phyloP scores from a whole-genome alignment of 2,113 vertebrate species.

The Cricetomys ansorgei region DNA sequence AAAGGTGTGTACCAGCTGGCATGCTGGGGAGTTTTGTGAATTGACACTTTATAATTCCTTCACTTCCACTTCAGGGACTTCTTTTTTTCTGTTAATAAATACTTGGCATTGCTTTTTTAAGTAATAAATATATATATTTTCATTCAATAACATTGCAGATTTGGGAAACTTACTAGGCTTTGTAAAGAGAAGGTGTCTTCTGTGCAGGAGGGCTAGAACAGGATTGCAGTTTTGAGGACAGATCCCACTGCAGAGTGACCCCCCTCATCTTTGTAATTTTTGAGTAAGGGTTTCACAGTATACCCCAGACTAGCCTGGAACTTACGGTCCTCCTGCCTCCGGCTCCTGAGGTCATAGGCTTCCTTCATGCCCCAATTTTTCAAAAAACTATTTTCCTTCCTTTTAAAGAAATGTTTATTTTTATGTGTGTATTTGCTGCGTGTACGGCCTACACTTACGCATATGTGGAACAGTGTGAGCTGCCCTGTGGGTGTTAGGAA shows the following conservation, averaged over 20 bases:
- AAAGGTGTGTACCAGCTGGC: background rate
- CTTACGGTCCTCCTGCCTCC: background rate
- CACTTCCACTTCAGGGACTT: background rate
- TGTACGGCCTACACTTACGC: rapidly evolving
- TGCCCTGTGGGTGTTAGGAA: background rate
- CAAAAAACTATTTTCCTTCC: background rate
- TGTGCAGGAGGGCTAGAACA: background rate
- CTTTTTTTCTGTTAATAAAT: background rate
- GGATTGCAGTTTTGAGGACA: background rate
- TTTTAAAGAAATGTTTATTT: background rate
- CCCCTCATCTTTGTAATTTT: background rate
- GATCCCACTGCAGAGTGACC: background rate
- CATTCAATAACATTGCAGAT: conserved; percentile 28
- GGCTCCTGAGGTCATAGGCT: background rate
- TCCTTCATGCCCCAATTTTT: background rate
- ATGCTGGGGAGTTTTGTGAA: background rate
- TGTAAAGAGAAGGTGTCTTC: background rate
- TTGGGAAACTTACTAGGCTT: background rate
- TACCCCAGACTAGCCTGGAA: too few species aligned
- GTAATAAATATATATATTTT: conserved; percentile 7
- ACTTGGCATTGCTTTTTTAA: conserved; percentile 51
- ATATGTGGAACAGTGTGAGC: background rate
- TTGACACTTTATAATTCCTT: conserved; percentile 1
- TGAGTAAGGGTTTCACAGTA: background rate
- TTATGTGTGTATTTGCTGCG: background rate